Evolutionary conservation across 2,888 invertebrate species (phyloP).

Genomic region (Blastobasis adustella): DNA sequence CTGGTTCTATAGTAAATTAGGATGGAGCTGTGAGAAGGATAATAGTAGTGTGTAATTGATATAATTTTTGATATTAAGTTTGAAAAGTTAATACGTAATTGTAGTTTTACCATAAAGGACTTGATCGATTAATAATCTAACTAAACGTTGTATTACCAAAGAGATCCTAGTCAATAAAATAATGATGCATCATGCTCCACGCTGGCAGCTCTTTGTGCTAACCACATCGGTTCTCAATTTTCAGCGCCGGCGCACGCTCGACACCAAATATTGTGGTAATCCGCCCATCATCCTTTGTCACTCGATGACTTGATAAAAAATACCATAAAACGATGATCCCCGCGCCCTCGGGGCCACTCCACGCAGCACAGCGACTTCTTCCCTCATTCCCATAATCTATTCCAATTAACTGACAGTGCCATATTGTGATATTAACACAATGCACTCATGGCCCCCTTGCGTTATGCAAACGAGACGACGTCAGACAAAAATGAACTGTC

Average conservation of each 20-base stretch:
- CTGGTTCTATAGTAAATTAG: no score
- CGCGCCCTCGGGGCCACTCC: conserved; percentile 52
- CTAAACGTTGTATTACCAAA: no score
- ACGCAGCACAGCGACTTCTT: conserved; percentile 43
- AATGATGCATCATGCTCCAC: conserved; percentile 32
- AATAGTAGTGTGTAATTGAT: background rate
- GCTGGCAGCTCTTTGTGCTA: conserved; percentile 18
- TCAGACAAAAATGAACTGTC: conserved; percentile 21
- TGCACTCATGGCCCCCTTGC: conserved; percentile 43
- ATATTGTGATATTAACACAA: conserved; percentile 74
- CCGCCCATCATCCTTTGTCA: conserved; percentile 55
- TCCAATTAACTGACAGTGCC: conserved; percentile 75
- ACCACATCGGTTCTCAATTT: conserved; percentile 50
- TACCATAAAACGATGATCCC: conserved; percentile 44
- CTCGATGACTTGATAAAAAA: conserved; percentile 71
- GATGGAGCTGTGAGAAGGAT: no score
- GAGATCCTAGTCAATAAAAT: conserved; percentile 13
- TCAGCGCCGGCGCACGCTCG: conserved; percentile 53
- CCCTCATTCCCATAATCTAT: conserved; percentile 74
- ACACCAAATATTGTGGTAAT: conserved; percentile 71
- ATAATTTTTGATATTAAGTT: background rate
- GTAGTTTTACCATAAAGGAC: no score
- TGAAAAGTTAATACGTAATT: no score
- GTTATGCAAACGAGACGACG: conserved; percentile 22
- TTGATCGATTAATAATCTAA: no score